These are phyloP conservation scores for Mormyrops boulengeri DNA, from an alignment of 2,797 vertebrate species.

Conservation along the genomic window DNA sequence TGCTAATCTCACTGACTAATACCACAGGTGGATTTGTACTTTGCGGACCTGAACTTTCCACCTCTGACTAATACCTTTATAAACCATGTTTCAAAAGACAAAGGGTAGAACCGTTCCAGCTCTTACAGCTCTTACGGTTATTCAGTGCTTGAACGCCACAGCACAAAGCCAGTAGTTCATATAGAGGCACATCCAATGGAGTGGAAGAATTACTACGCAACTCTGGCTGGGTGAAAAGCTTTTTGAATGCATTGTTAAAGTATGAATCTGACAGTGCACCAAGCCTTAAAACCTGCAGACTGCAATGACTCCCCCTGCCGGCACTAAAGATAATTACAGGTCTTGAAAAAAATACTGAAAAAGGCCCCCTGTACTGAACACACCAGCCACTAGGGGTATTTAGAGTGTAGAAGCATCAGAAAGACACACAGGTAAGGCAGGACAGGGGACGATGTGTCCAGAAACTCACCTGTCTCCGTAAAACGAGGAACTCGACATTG, in stretches of 20 bases:
- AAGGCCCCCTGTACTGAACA: not conserved
- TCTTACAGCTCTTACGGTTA: not conserved
- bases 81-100: not conserved
- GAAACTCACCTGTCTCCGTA: conserved; percentile 64
- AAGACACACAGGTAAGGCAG: not conserved
- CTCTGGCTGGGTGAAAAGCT: not conserved
- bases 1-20: not conserved
- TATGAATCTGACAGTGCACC: not conserved
- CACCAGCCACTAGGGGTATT: not conserved
- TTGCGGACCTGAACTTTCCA: not conserved
- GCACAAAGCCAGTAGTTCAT: not conserved
- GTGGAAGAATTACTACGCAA: not conserved
- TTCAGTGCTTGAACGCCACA: not conserved
- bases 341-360: not conserved
- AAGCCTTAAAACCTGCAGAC: not conserved
- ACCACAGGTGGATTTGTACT: not conserved
- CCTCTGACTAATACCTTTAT: not conserved
- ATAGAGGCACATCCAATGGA: not conserved
- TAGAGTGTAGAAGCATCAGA: not conserved
- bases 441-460: not conserved
- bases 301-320: not conserved
- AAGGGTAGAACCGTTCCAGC: not conserved
- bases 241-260: not conserved
- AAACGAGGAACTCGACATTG: conserved; percentile 56
- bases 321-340: not conserved